Evolutionary conservation across 2,113 vertebrate genomes (phyloP), one percentile per base, ranked within the genome.

Genomic region (Ammodytes marinus): DNA sequence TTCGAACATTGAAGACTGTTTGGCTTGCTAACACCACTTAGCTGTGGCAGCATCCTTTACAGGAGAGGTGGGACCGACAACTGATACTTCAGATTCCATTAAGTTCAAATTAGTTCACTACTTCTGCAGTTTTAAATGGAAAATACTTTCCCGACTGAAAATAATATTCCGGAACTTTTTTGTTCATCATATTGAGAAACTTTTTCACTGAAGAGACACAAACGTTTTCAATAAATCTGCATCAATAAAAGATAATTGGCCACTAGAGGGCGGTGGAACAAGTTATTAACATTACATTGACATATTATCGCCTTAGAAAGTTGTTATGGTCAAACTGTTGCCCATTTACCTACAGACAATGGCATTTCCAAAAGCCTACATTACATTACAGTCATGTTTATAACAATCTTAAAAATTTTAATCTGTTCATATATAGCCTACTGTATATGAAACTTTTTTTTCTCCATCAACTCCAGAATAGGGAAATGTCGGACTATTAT

Each of bases 1-100:
- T 84, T 90, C 69, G 43, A 74, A 82, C 76, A 75, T 55, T 74
- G 80, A 86, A 86, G 82, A 77, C 67, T 45, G 57, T 88, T 83
- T 74, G 55, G 74, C 79, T 71, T 67, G 65, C 75, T 73, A 45
- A 60, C 60, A 70, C 66, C 66, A 82, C 66, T 77, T 78, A 67
- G 64, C 84, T 45, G 68, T 72, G 75, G 79, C 82, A 77, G 79
- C 79, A 74, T 76, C 77, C n/a, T 75, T 81, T 67, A 75, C 39
- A 13, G 37, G 40, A 69, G 74, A 84, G 49, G 64, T 85, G 68
- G 60, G 83, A 77, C 68, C 69, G 8, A 8, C 53, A 50, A 61
- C 63, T 74, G 74, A 77, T 77, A 53, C 10, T 58, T 82, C 15
- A 46, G 60, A 82, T 19, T 35, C 17, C 27, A 66, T 58, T 3